Conservation (phyloP, 1,140 invertebrate species). For the Daktulosphaira vitifoliae region DNA sequence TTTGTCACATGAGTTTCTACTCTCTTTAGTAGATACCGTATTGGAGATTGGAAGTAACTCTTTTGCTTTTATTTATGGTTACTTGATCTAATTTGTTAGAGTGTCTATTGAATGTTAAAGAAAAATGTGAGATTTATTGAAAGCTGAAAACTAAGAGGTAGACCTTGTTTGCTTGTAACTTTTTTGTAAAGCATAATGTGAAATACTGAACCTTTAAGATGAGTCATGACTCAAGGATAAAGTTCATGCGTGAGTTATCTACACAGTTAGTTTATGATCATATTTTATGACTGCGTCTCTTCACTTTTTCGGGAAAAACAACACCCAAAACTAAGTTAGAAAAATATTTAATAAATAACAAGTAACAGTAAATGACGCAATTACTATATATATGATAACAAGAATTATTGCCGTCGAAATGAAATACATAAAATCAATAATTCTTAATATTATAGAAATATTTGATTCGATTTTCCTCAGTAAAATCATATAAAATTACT, state of each 20-base stretch:
- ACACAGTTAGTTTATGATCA: neutral
- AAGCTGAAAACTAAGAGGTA: neutral
- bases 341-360: neutral
- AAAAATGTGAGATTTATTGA: neutral
- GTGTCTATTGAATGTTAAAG: conserved; percentile 6
- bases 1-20: too few relatives aligned
- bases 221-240: conserved; percentile 27
- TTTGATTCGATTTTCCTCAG: neutral
- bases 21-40: too few relatives aligned
- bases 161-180: conserved; percentile 7
- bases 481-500: too few relatives aligned
- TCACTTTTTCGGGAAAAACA: neutral
- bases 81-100: conserved; percentile 24
- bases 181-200: conserved; percentile 7
- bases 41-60: neutral
- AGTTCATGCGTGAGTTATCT: neutral
- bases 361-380: neutral
- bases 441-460: neutral
- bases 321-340: neutral
- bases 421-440: neutral
- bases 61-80: conserved; percentile 1
- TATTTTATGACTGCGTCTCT: neutral
- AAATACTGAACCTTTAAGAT: conserved; percentile 12
- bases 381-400: neutral
- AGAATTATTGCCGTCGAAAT: neutral